These are phyloP conservation scores for Hesperia comma DNA, from an alignment of 2,888 invertebrate species.

Conservation along the genomic window DNA sequence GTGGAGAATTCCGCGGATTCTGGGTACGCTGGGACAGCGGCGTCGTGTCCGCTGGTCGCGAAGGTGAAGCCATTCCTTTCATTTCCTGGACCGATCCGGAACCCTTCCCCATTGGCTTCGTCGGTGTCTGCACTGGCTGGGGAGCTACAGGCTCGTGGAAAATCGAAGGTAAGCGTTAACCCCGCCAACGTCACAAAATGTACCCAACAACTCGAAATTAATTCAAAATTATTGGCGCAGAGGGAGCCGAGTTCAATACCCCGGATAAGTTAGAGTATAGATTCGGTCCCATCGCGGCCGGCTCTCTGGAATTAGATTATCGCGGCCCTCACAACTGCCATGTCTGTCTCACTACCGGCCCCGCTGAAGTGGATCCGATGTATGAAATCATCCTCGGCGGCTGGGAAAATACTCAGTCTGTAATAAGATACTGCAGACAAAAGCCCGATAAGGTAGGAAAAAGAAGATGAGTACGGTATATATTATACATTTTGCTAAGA, in stretches of 20 bases:
- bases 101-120: conserved; percentile 87
- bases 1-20: conserved; percentile 91
- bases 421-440: conserved; percentile 85
- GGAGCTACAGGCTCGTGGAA: conserved; percentile 92
- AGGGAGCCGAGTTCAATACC: conserved; percentile 82
- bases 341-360: conserved; percentile 82
- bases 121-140: conserved; percentile 94
- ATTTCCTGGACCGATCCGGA: conserved; percentile 88
- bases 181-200: conserved; percentile 59
- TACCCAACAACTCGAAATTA: conserved; percentile 74
- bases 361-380: conserved; percentile 84
- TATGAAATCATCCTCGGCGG: conserved; percentile 88
- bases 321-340: conserved; percentile 87
- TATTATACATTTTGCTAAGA: conserved; percentile 27
- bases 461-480: conserved; percentile 1
- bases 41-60: conserved; percentile 88
- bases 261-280: conserved; percentile 84
- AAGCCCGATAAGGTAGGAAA: conserved; percentile 85
- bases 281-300: conserved; percentile 82
- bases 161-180: conserved; percentile 86
- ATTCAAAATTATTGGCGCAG: conserved; percentile 69
- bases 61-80: conserved; percentile 89
- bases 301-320: conserved; percentile 82
- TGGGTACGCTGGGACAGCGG: conserved; percentile 92
- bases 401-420: conserved; percentile 87